phyloP scores from a whole-genome alignment of 2,797 vertebrate genomes.

The Chromobotia macracanthus region DNA sequence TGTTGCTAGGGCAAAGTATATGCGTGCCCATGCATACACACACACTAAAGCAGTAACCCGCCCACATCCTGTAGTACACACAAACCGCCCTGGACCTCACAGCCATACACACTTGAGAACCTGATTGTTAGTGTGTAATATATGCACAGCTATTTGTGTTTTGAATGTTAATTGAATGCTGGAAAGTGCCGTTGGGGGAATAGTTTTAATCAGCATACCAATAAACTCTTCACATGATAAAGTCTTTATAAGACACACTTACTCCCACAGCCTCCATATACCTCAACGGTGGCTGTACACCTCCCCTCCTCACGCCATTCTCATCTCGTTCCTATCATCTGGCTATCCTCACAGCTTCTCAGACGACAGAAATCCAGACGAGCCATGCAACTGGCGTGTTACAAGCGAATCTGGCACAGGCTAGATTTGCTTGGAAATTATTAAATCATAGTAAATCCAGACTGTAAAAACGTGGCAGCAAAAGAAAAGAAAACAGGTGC shows the following conservation, averaged over 20 bases:
- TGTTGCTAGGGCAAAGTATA: conserved; percentile 18
- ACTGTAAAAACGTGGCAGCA: conserved; percentile 5
- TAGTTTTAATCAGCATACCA: conserved; percentile 90
- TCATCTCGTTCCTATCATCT: conserved; percentile 19
- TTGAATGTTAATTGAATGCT: conserved; percentile 94
- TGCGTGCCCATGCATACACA: conserved; percentile 50
- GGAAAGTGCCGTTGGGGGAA: conserved; percentile 90
- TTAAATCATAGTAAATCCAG: conserved; percentile 36
- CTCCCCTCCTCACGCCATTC: conserved; percentile 16
- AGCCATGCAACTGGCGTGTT: background rate
- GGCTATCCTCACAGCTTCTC: background rate
- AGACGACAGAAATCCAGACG: background rate
- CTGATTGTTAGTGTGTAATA: conserved; percentile 58
- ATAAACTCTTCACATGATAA: conserved; percentile 87
- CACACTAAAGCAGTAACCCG: conserved; percentile 46
- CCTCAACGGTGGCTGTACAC: conserved; percentile 36
- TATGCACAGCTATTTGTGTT: conserved; percentile 88
- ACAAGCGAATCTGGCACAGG: conserved; percentile 1
- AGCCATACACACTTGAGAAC: conserved; percentile 44
- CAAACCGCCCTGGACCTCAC: conserved; percentile 47
- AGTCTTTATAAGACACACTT: conserved; percentile 87
- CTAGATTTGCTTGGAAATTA: too few species aligned
- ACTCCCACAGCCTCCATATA: conserved; percentile 64
- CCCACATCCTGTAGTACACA: conserved; percentile 43
- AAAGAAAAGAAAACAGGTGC: background rate